Base-by-base conservation (phyloP, 53 echinoderm and acorn worm genomes). In the Paelopatides confundens region DNA sequence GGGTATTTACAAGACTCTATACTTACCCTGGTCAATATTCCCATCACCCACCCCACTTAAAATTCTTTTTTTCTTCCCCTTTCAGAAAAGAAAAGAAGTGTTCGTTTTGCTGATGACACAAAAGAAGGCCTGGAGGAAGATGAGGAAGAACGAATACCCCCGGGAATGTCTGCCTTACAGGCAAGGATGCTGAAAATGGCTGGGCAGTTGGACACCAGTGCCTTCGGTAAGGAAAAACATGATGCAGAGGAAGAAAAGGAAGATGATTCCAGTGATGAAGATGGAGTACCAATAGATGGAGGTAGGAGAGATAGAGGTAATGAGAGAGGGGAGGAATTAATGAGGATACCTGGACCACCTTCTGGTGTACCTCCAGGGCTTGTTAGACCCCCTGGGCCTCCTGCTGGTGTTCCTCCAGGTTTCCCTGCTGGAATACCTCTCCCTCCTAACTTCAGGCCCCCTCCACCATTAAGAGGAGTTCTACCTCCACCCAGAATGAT, bases 121-220 rank as follows among this genome's bases (percentile, higher is more conserved):
- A 62, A 58, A 53, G 87, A 76, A 49, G 62, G 77, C 46, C 29
- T 63, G 48, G 40, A 88, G 21, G 69, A 67, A 3, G 81, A 81
- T 31, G 46, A 74, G 47, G 82, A 49, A 30, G 74, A 81, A 5
- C 65, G 87, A 36, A 88, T 97, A 30, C 97, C 97, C 0, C 93
- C 90, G 2, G 97, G 97, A 69, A 97, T 97, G 97, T 93, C 95
- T 8, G 79, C 95, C 12, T 64, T 97, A 14, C 97, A 97, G 54
- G 97, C 97, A 62, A 92, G 87, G 52, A 97, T 97, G 97, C 85
- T 97, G 81, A 91, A 88, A 53, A 93, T 97, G 92, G 97, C 96
- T 12, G 97, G 97, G 7, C 95, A 97, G 76, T 70, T 93, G 54
- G 86, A 93, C 24, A 92, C 94, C 36, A 83, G 34, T 5, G 36